Conservation (phyloP, 2,797 vertebrate genomes). For the Macropus fuliginosus region DNA sequence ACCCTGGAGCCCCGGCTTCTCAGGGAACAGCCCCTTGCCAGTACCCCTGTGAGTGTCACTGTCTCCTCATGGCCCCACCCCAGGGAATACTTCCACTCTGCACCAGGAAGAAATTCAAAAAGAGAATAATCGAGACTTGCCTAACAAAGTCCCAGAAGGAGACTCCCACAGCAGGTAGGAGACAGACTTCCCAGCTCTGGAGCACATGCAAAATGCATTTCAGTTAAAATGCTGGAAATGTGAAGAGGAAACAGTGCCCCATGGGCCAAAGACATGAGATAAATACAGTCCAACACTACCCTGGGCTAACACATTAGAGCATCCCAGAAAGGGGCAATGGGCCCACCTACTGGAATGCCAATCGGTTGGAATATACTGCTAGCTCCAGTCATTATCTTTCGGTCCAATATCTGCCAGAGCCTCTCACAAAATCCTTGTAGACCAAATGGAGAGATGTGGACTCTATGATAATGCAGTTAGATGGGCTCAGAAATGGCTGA, state of each 20-base stretch:
- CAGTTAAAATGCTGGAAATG: slow-evolving; percentile 34
- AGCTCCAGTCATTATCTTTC: neutral
- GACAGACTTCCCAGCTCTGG: slow-evolving; percentile 23
- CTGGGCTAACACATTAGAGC: neutral
- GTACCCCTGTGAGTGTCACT: slow-evolving; percentile 8
- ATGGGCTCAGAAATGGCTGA: neutral
- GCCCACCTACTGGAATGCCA: neutral
- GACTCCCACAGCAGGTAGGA: slow-evolving; percentile 10
- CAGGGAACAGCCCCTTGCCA: slow-evolving; percentile 7
- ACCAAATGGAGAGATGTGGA: neutral
- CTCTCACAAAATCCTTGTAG: neutral
- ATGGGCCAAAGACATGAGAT: slow-evolving; percentile 27
- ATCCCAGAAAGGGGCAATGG: slow-evolving; percentile 3
- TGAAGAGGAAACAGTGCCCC: slow-evolving; percentile 11
- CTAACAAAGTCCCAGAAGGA: slow-evolving; percentile 1
- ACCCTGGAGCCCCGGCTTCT: neutral
- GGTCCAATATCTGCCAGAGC: neutral
- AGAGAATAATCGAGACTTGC: neutral
- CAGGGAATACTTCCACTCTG: neutral
- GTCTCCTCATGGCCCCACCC: neutral
- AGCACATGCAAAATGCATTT: slow-evolving; percentile 53
- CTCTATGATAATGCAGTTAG: neutral
- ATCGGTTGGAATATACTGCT: neutral
- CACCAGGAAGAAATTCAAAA: neutral
- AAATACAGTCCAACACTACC: slow-evolving; percentile 21